Percentiles rank a stretch among this genome's conserved stretches.
Conservation (phyloP, 1,140 invertebrate genomes). For the Charaxes varanes region DNA sequence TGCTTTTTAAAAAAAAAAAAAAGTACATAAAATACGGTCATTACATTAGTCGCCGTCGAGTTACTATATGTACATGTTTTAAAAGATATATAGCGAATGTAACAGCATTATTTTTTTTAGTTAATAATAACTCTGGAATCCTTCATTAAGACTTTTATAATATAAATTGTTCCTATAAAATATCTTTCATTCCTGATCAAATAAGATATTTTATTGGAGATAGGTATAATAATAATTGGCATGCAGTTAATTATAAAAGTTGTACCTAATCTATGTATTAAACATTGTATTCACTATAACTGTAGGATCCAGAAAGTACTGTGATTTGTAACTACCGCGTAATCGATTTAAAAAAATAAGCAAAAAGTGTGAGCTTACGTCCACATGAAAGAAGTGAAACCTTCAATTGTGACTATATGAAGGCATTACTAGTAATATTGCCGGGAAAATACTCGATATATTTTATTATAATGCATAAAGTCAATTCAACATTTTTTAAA, state of each 20-base stretch:
- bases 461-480: too few species aligned
- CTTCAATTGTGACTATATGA: too few species aligned
- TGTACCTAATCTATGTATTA: slow-evolving; percentile 28
- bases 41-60: too few species aligned
- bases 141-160: slow-evolving; percentile 10
- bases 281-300: slow-evolving; percentile 44
- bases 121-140: slow-evolving; percentile 12
- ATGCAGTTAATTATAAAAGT: slow-evolving; percentile 29
- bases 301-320: slow-evolving; percentile 60
- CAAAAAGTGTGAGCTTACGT: too few species aligned
- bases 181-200: slow-evolving; percentile 17
- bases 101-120: slow-evolving; percentile 19
- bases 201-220: slow-evolving; percentile 22
- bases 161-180: slow-evolving; percentile 22
- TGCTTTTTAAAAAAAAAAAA: too few species aligned
- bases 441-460: too few species aligned
- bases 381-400: too few species aligned
- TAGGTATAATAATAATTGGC: slow-evolving; percentile 20
- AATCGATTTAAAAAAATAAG: slow-evolving; percentile 25
- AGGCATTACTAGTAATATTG: too few species aligned
- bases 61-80: too few species aligned
- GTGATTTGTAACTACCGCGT: slow-evolving; percentile 64
- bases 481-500: too few species aligned
- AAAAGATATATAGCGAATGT: too few species aligned
- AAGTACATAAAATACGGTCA: too few species aligned